Conservation (phyloP, 2,113 vertebrate species). For the Chaetorhynchus papuensis region DNA sequence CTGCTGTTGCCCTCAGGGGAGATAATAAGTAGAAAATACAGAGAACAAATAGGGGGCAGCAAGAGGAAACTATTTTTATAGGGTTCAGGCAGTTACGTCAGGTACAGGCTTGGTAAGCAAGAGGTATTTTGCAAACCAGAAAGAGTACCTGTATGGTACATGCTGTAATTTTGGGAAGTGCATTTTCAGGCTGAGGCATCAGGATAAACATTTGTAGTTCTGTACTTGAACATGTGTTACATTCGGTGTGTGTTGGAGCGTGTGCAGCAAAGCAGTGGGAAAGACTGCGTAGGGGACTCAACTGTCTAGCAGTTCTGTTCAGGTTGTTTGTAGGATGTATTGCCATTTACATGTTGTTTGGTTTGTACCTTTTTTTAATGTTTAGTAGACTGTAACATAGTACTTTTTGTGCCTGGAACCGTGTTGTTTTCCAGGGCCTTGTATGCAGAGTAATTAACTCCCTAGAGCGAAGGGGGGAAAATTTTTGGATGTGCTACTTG, state of each 20-base stretch:
- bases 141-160: not conserved
- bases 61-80: not conserved
- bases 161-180: not conserved
- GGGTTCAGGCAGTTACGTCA: not conserved
- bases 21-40: not conserved
- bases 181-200: not conserved
- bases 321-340: not conserved
- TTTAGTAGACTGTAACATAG: not conserved
- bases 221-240: rapidly evolving
- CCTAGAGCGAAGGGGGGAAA: not conserved
- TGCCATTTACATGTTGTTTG: not conserved
- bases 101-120: not conserved
- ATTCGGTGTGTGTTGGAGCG: rapidly evolving
- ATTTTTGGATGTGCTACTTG: not conserved
- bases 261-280: not conserved
- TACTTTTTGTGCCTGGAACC: not conserved
- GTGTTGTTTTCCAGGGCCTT: not conserved
- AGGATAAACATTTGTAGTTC: not conserved
- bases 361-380: not conserved
- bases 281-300: not conserved
- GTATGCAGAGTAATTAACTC: not conserved
- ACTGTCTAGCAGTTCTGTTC: not conserved
- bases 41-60: not conserved
- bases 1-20: not conserved
- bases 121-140: not conserved